These are phyloP conservation scores for Myotis planiceps DNA, from an alignment of 2,797 vertebrate genomes.

Conservation along the genomic window DNA sequence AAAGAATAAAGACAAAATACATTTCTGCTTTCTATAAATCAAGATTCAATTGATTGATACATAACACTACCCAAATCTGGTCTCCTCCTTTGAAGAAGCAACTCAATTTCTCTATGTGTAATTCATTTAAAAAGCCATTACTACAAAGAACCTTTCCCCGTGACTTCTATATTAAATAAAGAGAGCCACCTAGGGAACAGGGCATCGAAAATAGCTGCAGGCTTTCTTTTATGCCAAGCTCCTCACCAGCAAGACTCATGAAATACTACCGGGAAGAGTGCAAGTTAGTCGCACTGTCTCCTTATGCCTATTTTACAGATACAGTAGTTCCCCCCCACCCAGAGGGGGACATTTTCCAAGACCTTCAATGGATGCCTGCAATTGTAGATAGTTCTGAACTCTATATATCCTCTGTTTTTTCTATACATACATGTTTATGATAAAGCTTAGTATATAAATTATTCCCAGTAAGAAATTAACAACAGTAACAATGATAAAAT, in stretches of 20 bases:
- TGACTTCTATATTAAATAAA: neutral
- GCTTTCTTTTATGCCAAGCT: neutral
- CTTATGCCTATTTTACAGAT: neutral
- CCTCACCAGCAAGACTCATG: neutral
- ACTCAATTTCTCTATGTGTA: slow-evolving; percentile 36
- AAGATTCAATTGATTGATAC: slow-evolving; percentile 45
- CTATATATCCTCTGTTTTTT: neutral
- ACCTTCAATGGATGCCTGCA: neutral
- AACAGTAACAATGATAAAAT: neutral
- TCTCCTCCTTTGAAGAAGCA: slow-evolving; percentile 38
- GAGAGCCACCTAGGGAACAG: neutral
- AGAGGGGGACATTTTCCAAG: neutral
- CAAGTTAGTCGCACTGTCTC: neutral
- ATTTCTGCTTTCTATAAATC: slow-evolving; percentile 48
- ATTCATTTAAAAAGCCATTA: slow-evolving; percentile 58
- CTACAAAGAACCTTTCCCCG: neutral
- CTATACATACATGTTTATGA: neutral
- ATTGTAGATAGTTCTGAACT: neutral
- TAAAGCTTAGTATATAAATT: neutral
- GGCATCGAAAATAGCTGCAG: neutral
- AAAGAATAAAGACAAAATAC: slow-evolving; percentile 52
- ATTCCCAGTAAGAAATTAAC: neutral
- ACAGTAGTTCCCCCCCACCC: neutral
- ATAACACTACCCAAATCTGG: slow-evolving; percentile 32
- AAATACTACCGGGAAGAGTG: neutral